Percentiles rank a stretch among this genome's conserved stretches.
These are phyloP conservation scores for Stratiomys singularior DNA, from an alignment of 2,888 invertebrate genomes.

Conservation along the genomic window DNA sequence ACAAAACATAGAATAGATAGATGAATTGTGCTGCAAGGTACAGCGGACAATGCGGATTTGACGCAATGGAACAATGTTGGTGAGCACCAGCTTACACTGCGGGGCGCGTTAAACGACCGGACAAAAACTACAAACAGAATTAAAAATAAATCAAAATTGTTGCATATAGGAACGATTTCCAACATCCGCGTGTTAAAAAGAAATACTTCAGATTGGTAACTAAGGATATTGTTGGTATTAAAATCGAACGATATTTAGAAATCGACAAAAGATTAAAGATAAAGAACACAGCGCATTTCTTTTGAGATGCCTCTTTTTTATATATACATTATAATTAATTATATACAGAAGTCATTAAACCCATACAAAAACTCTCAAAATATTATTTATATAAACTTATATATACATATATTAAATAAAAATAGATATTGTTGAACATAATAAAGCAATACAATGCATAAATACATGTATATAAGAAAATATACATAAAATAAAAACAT, in stretches of 20 bases:
- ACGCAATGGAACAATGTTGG: neutral
- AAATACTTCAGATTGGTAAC: conserved; percentile 53
- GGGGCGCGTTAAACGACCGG: neutral
- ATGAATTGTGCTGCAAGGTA: conserved; percentile 16
- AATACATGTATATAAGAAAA: conserved; percentile 50
- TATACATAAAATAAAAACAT: conserved; percentile 51
- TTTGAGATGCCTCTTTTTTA: conserved; percentile 56
- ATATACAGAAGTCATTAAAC: conserved; percentile 47
- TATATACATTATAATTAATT: conserved; percentile 48
- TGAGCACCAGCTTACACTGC: conserved; percentile 5
- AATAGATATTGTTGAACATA: conserved; percentile 50
- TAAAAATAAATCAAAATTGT: conserved; percentile 22
- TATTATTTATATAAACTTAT: conserved; percentile 52
- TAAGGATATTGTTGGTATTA: conserved; percentile 53
- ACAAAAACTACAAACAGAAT: conserved; percentile 1
- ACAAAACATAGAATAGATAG: conserved; percentile 41
- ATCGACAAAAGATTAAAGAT: conserved; percentile 37
- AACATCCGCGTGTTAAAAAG: conserved; percentile 49
- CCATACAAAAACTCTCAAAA: conserved; percentile 49
- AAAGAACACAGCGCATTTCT: conserved; percentile 54
- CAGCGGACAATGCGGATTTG: conserved; percentile 13
- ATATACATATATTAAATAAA: conserved; percentile 51
- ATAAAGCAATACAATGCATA: conserved; percentile 48
- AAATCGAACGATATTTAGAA: conserved; percentile 45
- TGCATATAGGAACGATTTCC: neutral